phyloP scores from a whole-genome alignment of 2,113 vertebrate genomes.

The Charina bottae region DNA sequence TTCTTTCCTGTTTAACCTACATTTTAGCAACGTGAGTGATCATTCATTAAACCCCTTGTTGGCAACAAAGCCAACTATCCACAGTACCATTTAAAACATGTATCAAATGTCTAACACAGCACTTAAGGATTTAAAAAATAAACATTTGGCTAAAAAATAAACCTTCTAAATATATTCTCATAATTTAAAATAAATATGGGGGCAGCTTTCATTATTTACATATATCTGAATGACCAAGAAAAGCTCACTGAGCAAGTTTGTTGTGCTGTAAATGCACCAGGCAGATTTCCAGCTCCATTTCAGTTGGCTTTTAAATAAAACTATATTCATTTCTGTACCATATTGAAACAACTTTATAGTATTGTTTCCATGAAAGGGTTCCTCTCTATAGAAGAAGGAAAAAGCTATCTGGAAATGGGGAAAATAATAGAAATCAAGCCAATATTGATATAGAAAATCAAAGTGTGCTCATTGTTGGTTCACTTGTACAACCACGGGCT shows the following conservation, averaged over 20 bases:
- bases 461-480: slow-evolving; percentile 63
- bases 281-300: not conserved
- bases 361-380: slow-evolving; percentile 33
- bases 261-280: slow-evolving; percentile 18
- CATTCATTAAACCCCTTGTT: slow-evolving; percentile 25
- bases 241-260: slow-evolving; percentile 11
- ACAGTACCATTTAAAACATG: slow-evolving; percentile 27
- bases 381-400: not conserved
- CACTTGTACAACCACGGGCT: slow-evolving; percentile 46
- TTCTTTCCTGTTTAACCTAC: not conserved
- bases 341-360: slow-evolving; percentile 8
- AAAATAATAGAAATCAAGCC: slow-evolving; percentile 26
- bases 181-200: slow-evolving; percentile 31
- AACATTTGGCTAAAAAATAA: slow-evolving; percentile 50
- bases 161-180: slow-evolving; percentile 29
- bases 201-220: slow-evolving; percentile 34
- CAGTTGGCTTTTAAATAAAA: slow-evolving; percentile 29
- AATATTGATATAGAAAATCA: slow-evolving; percentile 37
- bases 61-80: slow-evolving; percentile 25
- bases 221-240: not conserved
- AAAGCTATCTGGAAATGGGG: slow-evolving; percentile 34
- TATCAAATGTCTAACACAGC: slow-evolving; percentile 39
- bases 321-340: slow-evolving; percentile 21
- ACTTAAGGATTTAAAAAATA: slow-evolving; percentile 30
- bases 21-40: slow-evolving; percentile 46